A percentile compares a stretch with the other conserved stretches of the same genome.
Evolutionary conservation across 2,797 vertebrate species (phyloP).

Genomic region (Falco berigora): DNA sequence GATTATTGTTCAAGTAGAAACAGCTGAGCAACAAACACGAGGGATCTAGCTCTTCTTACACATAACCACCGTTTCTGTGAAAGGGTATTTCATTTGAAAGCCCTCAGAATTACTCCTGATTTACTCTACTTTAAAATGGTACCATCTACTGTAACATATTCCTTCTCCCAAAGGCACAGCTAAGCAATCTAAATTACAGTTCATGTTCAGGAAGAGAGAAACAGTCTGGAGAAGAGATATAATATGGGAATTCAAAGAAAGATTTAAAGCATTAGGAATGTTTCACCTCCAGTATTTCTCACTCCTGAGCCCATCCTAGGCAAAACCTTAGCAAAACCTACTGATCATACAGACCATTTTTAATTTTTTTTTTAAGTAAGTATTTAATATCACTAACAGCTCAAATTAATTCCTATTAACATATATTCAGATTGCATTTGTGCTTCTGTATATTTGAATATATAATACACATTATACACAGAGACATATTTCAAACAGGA

Average conservation of each 20-base stretch:
- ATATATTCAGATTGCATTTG: not conserved
- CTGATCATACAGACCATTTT: not conserved
- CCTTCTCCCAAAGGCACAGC: not conserved
- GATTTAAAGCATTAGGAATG: not conserved
- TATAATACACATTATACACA: not conserved
- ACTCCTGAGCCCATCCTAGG: not conserved
- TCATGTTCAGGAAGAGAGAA: not conserved
- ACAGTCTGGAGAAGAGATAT: not conserved
- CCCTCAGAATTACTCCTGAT: not conserved
- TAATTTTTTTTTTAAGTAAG: not conserved
- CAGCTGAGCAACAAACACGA: not conserved
- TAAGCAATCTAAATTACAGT: not conserved
- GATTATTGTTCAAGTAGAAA: not conserved
- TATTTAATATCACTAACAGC: not conserved
- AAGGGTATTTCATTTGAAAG: not conserved
- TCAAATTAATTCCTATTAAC: not conserved
- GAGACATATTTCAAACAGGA: not conserved
- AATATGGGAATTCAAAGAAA: not conserved
- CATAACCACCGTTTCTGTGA: not conserved
- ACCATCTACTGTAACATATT: not conserved
- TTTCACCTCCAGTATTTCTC: not conserved
- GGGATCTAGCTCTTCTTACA: not conserved
- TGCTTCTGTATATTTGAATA: not conserved
- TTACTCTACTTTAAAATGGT: not conserved
- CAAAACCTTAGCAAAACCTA: not conserved